A percentile compares a stretch with the other conserved stretches of the same genome.
phyloP scores from a whole-genome alignment of 2,888 invertebrate species.

The Melinaea marsaeus region DNA sequence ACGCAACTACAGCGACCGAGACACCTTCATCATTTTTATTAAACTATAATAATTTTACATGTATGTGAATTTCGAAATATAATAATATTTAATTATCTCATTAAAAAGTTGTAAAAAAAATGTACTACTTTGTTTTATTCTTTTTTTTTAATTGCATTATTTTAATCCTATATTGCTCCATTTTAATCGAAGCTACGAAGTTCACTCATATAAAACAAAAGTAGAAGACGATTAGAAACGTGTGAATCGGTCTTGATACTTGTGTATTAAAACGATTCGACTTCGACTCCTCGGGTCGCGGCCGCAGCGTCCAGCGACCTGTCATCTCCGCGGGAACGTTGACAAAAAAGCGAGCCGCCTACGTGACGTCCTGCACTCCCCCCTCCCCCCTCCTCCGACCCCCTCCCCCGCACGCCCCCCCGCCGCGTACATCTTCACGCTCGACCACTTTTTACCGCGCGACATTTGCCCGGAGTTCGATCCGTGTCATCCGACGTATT shows the following conservation, averaged over 20 bases:
- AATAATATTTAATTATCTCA: too few species aligned
- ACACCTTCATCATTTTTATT: slow-evolving; percentile 40
- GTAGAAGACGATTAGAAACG: slow-evolving; percentile 8
- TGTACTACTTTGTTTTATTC: too few species aligned
- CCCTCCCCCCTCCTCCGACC: slow-evolving; percentile 22
- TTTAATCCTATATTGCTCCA: too few species aligned
- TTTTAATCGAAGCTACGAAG: too few species aligned
- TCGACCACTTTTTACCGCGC: slow-evolving; percentile 77
- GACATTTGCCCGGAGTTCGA: slow-evolving; percentile 79
- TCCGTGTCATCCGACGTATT: slow-evolving; percentile 78
- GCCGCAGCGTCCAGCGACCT: slow-evolving; percentile 73
- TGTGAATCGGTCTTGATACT: slow-evolving; percentile 20
- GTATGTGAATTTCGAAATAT: not conserved
- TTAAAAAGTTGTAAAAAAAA: not conserved
- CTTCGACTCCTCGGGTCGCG: slow-evolving; percentile 50
- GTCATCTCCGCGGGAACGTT: slow-evolving; percentile 77
- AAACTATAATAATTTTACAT: slow-evolving; percentile 13
- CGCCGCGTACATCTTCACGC: slow-evolving; percentile 41
- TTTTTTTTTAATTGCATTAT: not conserved
- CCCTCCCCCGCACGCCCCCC: slow-evolving; percentile 36
- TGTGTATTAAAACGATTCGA: slow-evolving; percentile 62
- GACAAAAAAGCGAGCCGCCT: slow-evolving; percentile 76
- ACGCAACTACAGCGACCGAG: slow-evolving; percentile 34
- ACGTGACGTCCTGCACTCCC: slow-evolving; percentile 72
- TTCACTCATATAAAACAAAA: slow-evolving; percentile 26